Conservation (phyloP, 2,888 invertebrate genomes). For the Cephus pygmeus region DNA sequence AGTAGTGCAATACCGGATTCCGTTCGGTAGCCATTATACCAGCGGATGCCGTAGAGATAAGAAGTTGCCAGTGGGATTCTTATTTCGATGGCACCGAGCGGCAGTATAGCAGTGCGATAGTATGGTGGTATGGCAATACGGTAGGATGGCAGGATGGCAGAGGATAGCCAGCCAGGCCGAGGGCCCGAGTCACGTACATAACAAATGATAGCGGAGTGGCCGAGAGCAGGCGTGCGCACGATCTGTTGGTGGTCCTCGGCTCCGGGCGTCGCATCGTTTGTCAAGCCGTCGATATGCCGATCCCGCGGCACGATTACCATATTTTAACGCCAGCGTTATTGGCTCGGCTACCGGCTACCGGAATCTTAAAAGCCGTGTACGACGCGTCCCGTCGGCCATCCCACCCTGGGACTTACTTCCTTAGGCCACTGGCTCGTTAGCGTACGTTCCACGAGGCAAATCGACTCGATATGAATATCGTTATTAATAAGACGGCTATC, state of each 20-base stretch:
- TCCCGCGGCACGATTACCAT: conserved; percentile 63
- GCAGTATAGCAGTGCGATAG: not conserved
- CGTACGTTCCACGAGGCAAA: conserved; percentile 24
- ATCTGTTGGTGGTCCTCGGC: conserved; percentile 63
- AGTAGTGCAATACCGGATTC: not conserved
- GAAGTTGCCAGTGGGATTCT: not conserved
- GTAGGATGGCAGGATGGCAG: conserved; percentile 54
- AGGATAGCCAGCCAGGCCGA: conserved; percentile 40
- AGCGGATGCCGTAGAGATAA: not conserved
- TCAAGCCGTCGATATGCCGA: conserved; percentile 66
- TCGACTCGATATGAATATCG: conserved; percentile 31
- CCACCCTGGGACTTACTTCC: not conserved
- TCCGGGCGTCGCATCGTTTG: conserved; percentile 62
- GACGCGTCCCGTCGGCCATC: conserved; percentile 10
- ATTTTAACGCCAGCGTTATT: conserved; percentile 65
- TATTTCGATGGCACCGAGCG: not conserved
- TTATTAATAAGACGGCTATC: conserved; percentile 27
- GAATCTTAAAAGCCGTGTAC: conserved; percentile 53
- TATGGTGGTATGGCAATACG: conserved; percentile 4
- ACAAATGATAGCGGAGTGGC: conserved; percentile 58
- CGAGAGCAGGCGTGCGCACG: conserved; percentile 31
- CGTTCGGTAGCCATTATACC: not conserved
- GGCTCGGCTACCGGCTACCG: conserved; percentile 59
- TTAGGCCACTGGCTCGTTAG: conserved; percentile 21
- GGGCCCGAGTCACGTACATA: conserved; percentile 59